Evolutionary conservation across 2,113 vertebrate genomes (phyloP).

Genomic region (Hydrochoerus hydrochaeris): DNA sequence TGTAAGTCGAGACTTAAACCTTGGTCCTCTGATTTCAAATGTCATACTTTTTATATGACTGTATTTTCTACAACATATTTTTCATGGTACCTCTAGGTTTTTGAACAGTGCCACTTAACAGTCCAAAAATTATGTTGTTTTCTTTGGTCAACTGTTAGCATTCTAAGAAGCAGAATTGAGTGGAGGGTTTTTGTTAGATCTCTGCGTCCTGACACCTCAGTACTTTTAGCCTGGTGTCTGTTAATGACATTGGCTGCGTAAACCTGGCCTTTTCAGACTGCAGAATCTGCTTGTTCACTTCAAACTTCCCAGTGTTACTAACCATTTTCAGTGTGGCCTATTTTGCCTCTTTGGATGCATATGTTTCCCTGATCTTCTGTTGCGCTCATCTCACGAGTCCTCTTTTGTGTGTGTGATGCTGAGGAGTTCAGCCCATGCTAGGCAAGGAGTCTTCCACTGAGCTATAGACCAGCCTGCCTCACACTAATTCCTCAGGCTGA

Average conservation of each 20-base stretch:
- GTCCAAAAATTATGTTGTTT: not conserved
- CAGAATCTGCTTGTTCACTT: not conserved
- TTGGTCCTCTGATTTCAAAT: constrained; percentile 19
- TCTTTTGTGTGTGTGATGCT: not conserved
- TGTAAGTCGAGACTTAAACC: not conserved
- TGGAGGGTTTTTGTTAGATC: constrained; percentile 17
- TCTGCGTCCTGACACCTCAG: constrained; percentile 46
- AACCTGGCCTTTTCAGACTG: not conserved
- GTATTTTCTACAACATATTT: not conserved
- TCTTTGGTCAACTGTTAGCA: constrained; percentile 20
- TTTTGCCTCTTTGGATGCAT: not conserved
- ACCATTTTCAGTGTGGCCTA: not conserved
- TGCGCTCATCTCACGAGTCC: not conserved
- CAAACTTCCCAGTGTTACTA: not conserved
- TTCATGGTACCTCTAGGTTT: constrained; percentile 4
- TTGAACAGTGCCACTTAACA: not conserved
- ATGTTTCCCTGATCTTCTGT: not conserved
- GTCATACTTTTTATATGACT: not conserved
- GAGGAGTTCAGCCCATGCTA: not conserved
- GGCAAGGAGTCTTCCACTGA: not conserved
- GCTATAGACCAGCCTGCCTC: not conserved
- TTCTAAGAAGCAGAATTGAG: constrained; percentile 37
- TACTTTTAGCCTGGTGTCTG: constrained; percentile 30
- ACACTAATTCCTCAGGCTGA: not conserved
- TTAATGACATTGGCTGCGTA: not conserved